A percentile compares a stretch with the other conserved stretches of the same genome.
These are phyloP conservation scores for Lysiphlebus fabarum DNA, from an alignment of 1,140 invertebrate genomes.

Conservation along the genomic window DNA sequence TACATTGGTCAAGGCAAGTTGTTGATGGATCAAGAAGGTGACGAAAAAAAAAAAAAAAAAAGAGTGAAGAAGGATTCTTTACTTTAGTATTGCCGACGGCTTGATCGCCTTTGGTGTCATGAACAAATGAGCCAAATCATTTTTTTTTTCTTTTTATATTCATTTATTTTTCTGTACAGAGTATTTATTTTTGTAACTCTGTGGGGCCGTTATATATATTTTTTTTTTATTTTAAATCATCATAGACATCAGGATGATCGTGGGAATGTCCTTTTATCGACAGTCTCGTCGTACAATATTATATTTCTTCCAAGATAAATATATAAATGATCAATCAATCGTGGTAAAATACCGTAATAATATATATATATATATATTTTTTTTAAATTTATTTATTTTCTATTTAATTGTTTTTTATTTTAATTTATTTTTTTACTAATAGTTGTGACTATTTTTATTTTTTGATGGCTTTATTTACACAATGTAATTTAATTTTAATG, in stretches of 20 bases:
- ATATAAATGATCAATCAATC: constrained; percentile 10
- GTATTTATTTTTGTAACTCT: neutral
- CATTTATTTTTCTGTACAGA: too few species aligned
- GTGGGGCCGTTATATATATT: neutral
- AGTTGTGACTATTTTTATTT: too few species aligned
- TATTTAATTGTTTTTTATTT: too few species aligned
- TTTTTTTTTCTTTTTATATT: neutral
- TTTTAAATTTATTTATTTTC: constrained; percentile 5
- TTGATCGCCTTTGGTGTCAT: constrained; percentile 2
- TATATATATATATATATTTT: neutral
- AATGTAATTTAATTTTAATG: too few species aligned
- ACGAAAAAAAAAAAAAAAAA: too few species aligned
- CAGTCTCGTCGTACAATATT: constrained; percentile 22
- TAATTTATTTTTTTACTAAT: too few species aligned
- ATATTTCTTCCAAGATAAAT: constrained; percentile 6
- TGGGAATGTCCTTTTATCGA: constrained; percentile 26
- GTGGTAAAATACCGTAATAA: constrained; percentile 8
- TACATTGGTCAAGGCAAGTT: too few species aligned
- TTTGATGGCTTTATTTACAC: too few species aligned
- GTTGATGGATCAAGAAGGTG: too few species aligned
- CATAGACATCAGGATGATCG: constrained; percentile 20
- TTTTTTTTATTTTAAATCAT: constrained; percentile 12
- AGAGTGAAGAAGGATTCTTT: too few species aligned
- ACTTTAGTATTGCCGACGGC: too few species aligned
- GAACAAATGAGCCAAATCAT: constrained; percentile 9